Evolutionary conservation across 2,888 invertebrate genomes (phyloP), one percentile per base, ranked within the genome.

Genomic region (Allygus modestus): DNA sequence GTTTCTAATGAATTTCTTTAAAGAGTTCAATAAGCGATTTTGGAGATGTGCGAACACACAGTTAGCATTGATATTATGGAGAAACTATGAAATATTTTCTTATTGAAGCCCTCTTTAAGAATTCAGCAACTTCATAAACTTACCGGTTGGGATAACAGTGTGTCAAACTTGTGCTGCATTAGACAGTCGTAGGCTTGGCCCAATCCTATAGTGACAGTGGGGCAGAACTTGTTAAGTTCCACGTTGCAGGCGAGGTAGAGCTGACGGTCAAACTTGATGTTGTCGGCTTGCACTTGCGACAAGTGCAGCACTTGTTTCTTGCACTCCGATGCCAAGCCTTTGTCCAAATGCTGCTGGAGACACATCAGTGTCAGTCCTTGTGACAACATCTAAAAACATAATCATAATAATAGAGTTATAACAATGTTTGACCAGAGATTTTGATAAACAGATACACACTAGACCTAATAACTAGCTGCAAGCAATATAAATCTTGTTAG

Each of bases 161-260:
- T 92, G 89, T 96, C 95, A 89, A 93, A 93, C 90, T 97, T 96
- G 90, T 98, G 95, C 87, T 95, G 94, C 89, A 96, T 93, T 83
- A 99, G 93, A 91, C 99, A 99, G 89, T 97, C 96, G 90, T 97
- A 98, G 86, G 98, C 95, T 77, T 94, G 93, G 85, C 97, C 96
- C 83, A 95, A 94, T 0, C 97, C 97, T 23, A 96, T 93, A 28
- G 93, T 91, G 87, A 96, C 94, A 89, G 95, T 93, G 0, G 93
- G 92, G 90, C 98, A 98, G 88, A 95, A 94, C 81, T 92, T 92
- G 81, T 95, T 94, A 83, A 97, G 93, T 90, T 99, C 99, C 43
- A 94, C 93, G 26, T 95, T 93, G 90, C 99, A 99, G 0, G 98
- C 97, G 88, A 96, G 94, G 91, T 95, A 98, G 86, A 99, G 92